Conservation (phyloP, 2,797 vertebrate species). For the Pyrocephalus nanus region DNA sequence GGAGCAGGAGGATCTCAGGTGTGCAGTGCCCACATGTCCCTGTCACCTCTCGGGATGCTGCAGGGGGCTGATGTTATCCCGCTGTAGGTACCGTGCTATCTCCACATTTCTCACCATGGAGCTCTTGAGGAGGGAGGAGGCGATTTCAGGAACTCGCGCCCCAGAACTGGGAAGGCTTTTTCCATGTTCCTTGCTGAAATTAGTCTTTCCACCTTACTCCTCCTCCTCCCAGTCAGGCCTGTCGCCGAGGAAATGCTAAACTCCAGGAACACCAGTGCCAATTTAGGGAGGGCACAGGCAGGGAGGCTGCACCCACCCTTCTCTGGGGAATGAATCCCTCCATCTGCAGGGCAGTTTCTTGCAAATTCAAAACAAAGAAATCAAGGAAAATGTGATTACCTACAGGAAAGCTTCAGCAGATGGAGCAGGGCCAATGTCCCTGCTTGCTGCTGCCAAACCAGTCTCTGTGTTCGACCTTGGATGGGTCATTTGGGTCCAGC, state of each 20-base stretch:
- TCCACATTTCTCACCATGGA: not conserved
- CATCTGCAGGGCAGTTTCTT: not conserved
- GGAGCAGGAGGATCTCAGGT: not conserved
- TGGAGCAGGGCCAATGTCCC: not conserved
- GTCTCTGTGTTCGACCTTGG: not conserved
- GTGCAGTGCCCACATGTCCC: not conserved
- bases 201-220: not conserved
- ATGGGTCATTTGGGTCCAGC: not conserved
- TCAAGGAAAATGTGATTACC: not conserved
- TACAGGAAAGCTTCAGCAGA: not conserved
- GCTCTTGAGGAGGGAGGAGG: not conserved
- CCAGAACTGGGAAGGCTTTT: not conserved
- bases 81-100: not conserved
- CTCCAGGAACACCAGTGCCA: fast-evolving
- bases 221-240: not conserved
- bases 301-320: not conserved
- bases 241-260: not conserved
- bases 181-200: not conserved
- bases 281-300: not conserved
- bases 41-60: not conserved
- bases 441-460: not conserved
- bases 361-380: not conserved
- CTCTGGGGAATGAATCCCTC: not conserved
- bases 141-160: not conserved
- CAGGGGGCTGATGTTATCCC: not conserved